Evolutionary conservation across 2,113 vertebrate species (phyloP).

Genomic region (Oxygymnocypris stewartii): DNA sequence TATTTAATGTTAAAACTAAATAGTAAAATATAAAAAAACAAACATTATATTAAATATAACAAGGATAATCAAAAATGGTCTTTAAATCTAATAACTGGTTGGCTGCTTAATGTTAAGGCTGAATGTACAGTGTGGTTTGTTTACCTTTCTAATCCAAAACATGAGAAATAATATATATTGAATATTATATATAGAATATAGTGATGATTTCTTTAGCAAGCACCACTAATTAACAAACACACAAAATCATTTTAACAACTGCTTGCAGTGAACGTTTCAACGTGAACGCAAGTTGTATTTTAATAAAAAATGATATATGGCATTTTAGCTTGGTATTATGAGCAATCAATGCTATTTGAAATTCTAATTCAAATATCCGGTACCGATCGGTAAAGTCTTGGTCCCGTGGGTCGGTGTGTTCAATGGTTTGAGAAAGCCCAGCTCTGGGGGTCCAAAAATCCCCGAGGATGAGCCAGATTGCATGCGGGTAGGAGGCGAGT

Average conservation of each 20-base stretch:
- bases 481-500: constrained; percentile 82
- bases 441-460: constrained; percentile 85
- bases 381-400: constrained; percentile 89
- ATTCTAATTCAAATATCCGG: not conserved
- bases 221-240: not conserved
- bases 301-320: not conserved
- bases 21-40: no score
- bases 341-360: constrained; percentile 3
- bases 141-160: not conserved
- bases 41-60: no score
- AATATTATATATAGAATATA: no score
- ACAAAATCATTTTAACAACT: constrained; percentile 1
- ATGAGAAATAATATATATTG: no score
- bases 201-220: not conserved
- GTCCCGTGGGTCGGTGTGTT: constrained; percentile 81
- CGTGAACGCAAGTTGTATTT: not conserved
- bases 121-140: not conserved
- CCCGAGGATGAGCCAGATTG: constrained; percentile 80
- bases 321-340: not conserved
- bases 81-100: not conserved
- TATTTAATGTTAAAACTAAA: no score
- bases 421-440: constrained; percentile 84
- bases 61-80: no score
- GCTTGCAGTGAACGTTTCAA: not conserved
- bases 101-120: not conserved